phyloP scores from a whole-genome alignment of 2,797 vertebrate species.

The Manis pentadactyla region DNA sequence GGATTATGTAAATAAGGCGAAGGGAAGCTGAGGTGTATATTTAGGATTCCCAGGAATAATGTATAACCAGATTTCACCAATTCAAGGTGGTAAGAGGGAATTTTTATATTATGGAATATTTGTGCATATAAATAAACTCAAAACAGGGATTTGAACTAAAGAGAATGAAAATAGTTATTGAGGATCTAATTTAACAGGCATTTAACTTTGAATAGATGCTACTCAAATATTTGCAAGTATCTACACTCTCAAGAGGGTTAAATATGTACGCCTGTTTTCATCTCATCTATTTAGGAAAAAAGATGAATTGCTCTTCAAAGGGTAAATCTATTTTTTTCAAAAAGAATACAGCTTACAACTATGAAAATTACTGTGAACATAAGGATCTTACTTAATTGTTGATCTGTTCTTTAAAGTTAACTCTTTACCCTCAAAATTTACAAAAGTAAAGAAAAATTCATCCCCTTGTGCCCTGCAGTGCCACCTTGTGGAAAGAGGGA shows the following conservation, averaged over 20 bases:
- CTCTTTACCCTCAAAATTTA: background rate
- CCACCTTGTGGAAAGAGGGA: slow-evolving; percentile 41
- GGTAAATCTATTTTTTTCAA: background rate
- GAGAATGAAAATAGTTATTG: background rate
- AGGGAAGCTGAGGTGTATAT: background rate
- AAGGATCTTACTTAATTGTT: background rate
- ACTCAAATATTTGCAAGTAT: background rate
- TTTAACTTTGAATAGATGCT: background rate
- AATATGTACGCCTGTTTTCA: background rate
- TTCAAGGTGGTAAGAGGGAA: background rate
- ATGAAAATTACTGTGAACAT: background rate
- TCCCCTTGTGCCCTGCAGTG: background rate
- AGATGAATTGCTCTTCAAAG: background rate
- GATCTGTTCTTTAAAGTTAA: background rate
- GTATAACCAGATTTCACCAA: background rate
- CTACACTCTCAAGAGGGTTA: background rate
- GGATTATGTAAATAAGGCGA: background rate
- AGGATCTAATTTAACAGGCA: background rate
- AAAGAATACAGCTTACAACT: background rate
- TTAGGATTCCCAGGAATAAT: background rate
- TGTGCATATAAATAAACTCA: background rate
- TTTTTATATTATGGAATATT: background rate
- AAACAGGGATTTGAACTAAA: slow-evolving; percentile 6
- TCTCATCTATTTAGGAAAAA: background rate
- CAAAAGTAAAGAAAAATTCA: fast-evolving